Percentiles rank a stretch among this genome's conserved stretches.
These are phyloP conservation scores for Okamejei kenojei DNA, from an alignment of 2,797 vertebrate species.

Conservation along the genomic window DNA sequence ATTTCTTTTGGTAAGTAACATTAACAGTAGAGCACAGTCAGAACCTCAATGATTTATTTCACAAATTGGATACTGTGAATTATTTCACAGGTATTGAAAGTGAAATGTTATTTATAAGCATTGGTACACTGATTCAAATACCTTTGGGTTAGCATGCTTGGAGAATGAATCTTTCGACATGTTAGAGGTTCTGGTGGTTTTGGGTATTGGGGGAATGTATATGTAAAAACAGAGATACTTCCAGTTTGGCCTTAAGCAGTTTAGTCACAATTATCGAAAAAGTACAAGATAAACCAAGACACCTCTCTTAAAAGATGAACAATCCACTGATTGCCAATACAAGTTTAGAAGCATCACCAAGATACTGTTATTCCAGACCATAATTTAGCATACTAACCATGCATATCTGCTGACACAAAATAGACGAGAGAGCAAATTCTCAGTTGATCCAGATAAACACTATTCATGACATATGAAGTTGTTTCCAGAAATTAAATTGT, in stretches of 20 bases:
- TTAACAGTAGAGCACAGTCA: not conserved
- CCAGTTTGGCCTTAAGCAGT: not conserved
- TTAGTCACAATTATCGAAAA: not conserved
- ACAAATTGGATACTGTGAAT: not conserved
- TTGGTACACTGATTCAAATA: not conserved
- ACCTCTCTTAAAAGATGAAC: not conserved
- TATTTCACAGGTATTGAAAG: not conserved
- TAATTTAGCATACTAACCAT: not conserved
- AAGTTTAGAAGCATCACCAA: not conserved
- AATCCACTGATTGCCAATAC: not conserved
- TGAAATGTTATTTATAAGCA: not conserved
- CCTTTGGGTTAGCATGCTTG: not conserved
- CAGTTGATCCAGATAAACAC: too few species aligned
- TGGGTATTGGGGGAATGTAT: not conserved
- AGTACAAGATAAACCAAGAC: not conserved
- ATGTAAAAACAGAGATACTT: not conserved
- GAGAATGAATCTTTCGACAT: not conserved
- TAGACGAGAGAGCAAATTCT: not conserved
- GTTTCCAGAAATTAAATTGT: not conserved
- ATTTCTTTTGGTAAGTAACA: not conserved
- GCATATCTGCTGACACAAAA: not conserved
- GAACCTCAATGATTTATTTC: not conserved
- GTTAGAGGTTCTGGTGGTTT: not conserved
- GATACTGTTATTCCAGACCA: not conserved
- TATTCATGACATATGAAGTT: not conserved